Percentiles rank a stretch among this genome's conserved stretches.
Conservation (phyloP, 2,797 vertebrate genomes). For the Novumbra hubbsi region DNA sequence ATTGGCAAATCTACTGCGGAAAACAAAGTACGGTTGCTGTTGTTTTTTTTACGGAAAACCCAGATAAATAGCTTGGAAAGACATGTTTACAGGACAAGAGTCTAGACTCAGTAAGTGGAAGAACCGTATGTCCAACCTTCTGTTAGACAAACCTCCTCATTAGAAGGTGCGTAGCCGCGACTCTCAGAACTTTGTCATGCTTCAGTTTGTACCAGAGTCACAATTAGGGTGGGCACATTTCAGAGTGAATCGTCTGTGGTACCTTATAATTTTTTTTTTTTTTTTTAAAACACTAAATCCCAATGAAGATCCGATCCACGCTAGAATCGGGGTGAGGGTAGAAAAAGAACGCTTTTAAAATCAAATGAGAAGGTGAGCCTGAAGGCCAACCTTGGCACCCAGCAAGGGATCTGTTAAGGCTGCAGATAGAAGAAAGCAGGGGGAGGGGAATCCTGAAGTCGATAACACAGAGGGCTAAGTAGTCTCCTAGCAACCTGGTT, state of each 20-base stretch:
- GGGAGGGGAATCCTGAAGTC: conserved; percentile 15
- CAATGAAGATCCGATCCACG: background rate
- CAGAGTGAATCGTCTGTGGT: background rate
- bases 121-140: background rate
- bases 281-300: background rate
- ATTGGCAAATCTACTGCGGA: background rate
- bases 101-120: background rate
- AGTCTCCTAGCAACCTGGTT: conserved; percentile 43
- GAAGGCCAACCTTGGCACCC: background rate
- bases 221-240: background rate
- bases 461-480: conserved; percentile 20
- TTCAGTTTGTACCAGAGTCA: background rate
- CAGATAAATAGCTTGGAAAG: background rate
- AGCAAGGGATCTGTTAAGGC: background rate
- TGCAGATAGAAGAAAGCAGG: background rate
- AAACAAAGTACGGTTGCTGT: background rate
- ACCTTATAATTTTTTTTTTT: too few relatives aligned
- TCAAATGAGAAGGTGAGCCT: background rate
- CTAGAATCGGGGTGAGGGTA: background rate
- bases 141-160: background rate
- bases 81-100: background rate
- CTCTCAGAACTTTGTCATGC: background rate
- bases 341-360: background rate
- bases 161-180: background rate
- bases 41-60: background rate